Percentiles rank a stretch among this genome's conserved stretches.
These are phyloP conservation scores for Drosophila buzzatii DNA, from an alignment of 2,888 invertebrate species.

Conservation along the genomic window DNA sequence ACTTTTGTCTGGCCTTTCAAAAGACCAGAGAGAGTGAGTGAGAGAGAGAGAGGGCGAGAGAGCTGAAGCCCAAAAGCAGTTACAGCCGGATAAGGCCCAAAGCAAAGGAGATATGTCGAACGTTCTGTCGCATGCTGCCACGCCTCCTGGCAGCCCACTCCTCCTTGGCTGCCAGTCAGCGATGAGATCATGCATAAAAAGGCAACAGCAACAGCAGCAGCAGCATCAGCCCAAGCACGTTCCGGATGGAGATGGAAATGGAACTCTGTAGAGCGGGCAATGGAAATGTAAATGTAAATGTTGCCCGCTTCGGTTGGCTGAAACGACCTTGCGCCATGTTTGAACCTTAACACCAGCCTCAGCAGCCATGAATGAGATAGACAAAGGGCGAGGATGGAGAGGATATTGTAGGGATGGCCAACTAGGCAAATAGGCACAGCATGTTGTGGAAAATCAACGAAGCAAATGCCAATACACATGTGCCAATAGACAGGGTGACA, in stretches of 20 bases:
- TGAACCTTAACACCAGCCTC: slow-evolving; percentile 74
- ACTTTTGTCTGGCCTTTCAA: slow-evolving; percentile 70
- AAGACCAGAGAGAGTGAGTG: background rate
- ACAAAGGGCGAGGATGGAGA: background rate
- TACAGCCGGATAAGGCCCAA: slow-evolving; percentile 10
- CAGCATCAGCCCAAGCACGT: slow-evolving; percentile 48
- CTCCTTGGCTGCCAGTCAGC: slow-evolving; percentile 70
- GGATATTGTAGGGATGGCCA: background rate
- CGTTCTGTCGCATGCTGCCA: slow-evolving; percentile 37
- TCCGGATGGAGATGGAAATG: slow-evolving; percentile 33
- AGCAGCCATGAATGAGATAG: background rate
- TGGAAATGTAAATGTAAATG: slow-evolving; percentile 79
- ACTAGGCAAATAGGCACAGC: slow-evolving; percentile 79
- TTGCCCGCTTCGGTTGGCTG: slow-evolving; percentile 60
- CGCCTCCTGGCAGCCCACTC: slow-evolving; percentile 7
- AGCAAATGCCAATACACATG: slow-evolving; percentile 80
- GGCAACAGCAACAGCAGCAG: slow-evolving; percentile 25
- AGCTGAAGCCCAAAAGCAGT: slow-evolving; percentile 12
- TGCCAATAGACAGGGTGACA: slow-evolving; percentile 43
- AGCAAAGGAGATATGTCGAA: slow-evolving; percentile 15
- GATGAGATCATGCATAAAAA: slow-evolving; percentile 80
- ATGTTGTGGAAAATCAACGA: slow-evolving; percentile 78
- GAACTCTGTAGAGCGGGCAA: slow-evolving; percentile 20
- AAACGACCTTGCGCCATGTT: slow-evolving; percentile 79
- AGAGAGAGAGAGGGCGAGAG: background rate